phyloP scores from a whole-genome alignment of 2,113 vertebrate species.

The Chaetorhynchus papuensis region DNA sequence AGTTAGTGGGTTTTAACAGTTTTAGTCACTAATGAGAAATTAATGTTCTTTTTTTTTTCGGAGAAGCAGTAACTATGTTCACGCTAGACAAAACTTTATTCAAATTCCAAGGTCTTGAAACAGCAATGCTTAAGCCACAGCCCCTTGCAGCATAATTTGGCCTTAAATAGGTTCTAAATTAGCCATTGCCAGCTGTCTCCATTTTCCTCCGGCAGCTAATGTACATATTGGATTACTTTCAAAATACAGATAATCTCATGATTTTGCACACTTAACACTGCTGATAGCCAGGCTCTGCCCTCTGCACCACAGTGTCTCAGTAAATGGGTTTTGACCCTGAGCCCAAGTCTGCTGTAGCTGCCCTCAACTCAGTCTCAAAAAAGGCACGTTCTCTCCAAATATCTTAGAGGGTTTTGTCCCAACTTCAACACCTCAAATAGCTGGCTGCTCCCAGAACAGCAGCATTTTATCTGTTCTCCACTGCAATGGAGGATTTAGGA shows the following conservation, averaged over 20 bases:
- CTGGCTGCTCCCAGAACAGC: neutral
- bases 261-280: neutral
- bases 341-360: neutral
- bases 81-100: neutral
- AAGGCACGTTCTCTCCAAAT: neutral
- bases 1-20: neutral
- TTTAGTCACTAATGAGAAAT: neutral
- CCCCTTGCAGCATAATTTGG: neutral
- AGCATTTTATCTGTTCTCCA: neutral
- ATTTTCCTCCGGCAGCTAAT: neutral
- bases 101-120: neutral
- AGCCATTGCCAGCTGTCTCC: neutral
- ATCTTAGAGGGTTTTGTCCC: neutral
- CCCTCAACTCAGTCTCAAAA: neutral
- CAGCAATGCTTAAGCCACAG: neutral
- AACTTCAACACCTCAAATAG: neutral
- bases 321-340: neutral
- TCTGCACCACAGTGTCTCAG: neutral
- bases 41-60: rapidly evolving
- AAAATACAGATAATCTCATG: neutral
- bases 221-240: neutral
- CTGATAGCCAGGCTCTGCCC: neutral
- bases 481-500: neutral
- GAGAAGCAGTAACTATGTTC: neutral
- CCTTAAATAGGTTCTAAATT: neutral